Conservation (phyloP, 1,140 invertebrate species). For the Drosophila parvula region DNA sequence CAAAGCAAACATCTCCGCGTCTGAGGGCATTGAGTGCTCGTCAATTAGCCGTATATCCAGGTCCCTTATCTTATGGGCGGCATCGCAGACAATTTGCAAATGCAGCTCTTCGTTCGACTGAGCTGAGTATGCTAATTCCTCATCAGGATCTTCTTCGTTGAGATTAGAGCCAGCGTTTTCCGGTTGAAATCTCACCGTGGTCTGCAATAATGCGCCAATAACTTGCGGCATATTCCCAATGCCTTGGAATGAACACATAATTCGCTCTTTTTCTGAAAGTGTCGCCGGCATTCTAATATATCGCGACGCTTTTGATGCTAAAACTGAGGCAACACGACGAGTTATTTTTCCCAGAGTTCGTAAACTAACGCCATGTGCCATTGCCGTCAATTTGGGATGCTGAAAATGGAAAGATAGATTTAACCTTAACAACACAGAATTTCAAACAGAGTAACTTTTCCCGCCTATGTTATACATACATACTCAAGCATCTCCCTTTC, state of each 20-base stretch:
- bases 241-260: constrained; percentile 65
- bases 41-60: constrained; percentile 64
- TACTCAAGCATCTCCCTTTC: neutral
- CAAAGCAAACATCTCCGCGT: constrained; percentile 58
- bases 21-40: constrained; percentile 35
- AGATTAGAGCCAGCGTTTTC: constrained; percentile 9
- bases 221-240: constrained; percentile 75
- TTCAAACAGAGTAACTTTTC: neutral
- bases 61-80: constrained; percentile 67
- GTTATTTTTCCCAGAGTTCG: constrained; percentile 70
- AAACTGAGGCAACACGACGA: constrained; percentile 63
- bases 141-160: constrained; percentile 9
- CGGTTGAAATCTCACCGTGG: constrained; percentile 45
- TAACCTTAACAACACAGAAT: neutral
- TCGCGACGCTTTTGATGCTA: constrained; percentile 69
- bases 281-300: constrained; percentile 78
- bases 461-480: constrained; percentile 30
- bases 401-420: constrained; percentile 10
- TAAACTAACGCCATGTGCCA: constrained; percentile 61
- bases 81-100: constrained; percentile 72
- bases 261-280: constrained; percentile 69
- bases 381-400: constrained; percentile 68
- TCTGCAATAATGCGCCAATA: constrained; percentile 65
- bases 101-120: constrained; percentile 51
- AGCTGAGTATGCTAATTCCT: neutral